Base-by-base conservation (phyloP, 2,113 vertebrate species). In the Tinamus guttatus region DNA sequence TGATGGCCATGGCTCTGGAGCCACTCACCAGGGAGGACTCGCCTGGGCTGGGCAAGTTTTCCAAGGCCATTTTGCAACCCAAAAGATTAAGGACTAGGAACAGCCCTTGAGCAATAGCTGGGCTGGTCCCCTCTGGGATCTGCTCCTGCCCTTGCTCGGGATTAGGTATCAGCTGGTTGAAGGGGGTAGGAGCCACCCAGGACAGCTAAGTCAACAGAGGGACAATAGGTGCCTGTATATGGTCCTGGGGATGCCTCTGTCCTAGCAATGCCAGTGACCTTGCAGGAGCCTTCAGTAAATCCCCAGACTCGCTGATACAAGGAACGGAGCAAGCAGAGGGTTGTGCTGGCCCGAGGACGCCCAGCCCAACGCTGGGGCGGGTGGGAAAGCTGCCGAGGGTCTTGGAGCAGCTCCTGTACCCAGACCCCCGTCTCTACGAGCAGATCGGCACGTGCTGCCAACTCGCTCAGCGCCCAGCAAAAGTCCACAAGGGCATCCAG, bases 401-500 rank as follows among this genome's bases (percentile, higher is more conserved):
- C 7, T 4, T n/a, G 0, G 0, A 38, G 56, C 21, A 2, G 0
- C 5, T 41, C 25, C 1, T 0, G 11, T 58, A 28, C 1, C 1
- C 4, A 73, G 24, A 34, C 3, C 16, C 60, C 13, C 54, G 9
- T 45, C 22, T 22, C 22, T 28, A 13, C 40, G 34, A 4, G 58
- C 4, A 36, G 83, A 20, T 28, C 1, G 1, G 32, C 15, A 2
- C 6, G 27, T 15, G 43, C 51, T 21, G 38, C 24, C n/a, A 28
- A 13, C n/a, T 32, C 24, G 6, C 24, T 27, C 54, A 16, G 9
- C 38, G 27, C 25, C 30, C 12, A n/a, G 47, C 40, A 56, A 30
- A 73, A 59, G 45, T 2, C 41, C 6, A 6, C 21, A n/a, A 43
- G 32, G 45, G 30, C 20, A 45, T 68, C 21, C 30, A 20, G 9